Evolutionary conservation across 2,888 invertebrate genomes (phyloP).

Genomic region (Margaritifera margaritifera): DNA sequence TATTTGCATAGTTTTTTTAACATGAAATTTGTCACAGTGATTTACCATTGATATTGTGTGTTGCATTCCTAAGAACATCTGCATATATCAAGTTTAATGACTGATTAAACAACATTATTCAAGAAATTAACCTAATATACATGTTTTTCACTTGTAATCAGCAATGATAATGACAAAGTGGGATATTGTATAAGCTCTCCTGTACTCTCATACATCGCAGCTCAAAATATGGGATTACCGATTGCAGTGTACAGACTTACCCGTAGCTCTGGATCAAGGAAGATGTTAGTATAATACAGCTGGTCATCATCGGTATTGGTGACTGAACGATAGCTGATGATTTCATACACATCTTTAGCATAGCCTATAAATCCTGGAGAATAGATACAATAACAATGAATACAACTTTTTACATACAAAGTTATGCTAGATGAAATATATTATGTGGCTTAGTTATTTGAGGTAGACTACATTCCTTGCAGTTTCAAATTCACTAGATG

Average conservation of each 20-base stretch:
- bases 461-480: not conserved
- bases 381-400: constrained; percentile 17
- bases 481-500: not conserved
- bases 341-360: constrained; percentile 82
- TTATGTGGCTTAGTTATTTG: not conserved
- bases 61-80: no score
- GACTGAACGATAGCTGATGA: constrained; percentile 78
- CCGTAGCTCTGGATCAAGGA: constrained; percentile 83
- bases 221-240: not conserved
- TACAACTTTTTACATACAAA: not conserved
- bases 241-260: constrained; percentile 50
- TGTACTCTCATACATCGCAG: no score
- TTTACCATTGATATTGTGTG: no score
- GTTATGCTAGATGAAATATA: not conserved
- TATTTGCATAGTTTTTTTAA: no score
- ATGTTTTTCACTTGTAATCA: no score
- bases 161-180: no score
- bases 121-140: no score
- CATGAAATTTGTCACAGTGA: no score
- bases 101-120: no score
- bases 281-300: constrained; percentile 90
- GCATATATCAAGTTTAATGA: no score
- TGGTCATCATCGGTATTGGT: constrained; percentile 93
- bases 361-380: constrained; percentile 81
- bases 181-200: no score